phyloP scores from a whole-genome alignment of 1,140 invertebrate genomes.

The Tribolium castaneum region DNA sequence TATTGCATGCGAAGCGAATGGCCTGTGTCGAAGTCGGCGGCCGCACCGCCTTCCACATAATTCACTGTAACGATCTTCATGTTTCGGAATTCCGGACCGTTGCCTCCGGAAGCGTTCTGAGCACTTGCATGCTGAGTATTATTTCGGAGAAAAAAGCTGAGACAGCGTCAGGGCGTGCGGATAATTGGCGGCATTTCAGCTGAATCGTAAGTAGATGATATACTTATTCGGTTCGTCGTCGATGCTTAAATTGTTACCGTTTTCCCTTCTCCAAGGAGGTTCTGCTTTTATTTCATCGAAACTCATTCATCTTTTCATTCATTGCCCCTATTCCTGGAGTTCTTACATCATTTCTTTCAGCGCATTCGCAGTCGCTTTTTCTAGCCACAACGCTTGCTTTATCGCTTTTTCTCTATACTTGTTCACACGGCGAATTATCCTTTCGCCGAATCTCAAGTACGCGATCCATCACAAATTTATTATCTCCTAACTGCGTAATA shows the following conservation, averaged over 20 bases:
- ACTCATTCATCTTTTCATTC: conserved; percentile 24
- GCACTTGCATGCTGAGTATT: conserved; percentile 25
- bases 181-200: conserved; percentile 35
- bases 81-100: conserved; percentile 27
- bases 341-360: conserved; percentile 10
- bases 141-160: conserved; percentile 32
- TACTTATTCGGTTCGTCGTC: background rate
- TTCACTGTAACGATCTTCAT: conserved; percentile 37
- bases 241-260: background rate
- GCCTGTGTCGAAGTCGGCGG: conserved; percentile 27
- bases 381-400: background rate
- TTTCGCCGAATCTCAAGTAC: background rate
- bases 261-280: background rate
- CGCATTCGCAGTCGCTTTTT: background rate
- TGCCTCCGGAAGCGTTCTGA: conserved; percentile 29
- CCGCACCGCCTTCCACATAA: conserved; percentile 34
- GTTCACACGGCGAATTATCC: conserved; percentile 1
- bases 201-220: conserved; percentile 34
- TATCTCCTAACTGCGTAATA: background rate
- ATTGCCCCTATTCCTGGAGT: conserved; percentile 2
- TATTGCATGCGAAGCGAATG: conserved; percentile 29
- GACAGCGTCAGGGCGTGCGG: conserved; percentile 39
- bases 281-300: conserved; percentile 5
- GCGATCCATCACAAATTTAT: conserved; percentile 12
- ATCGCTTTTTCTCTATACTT: background rate